phyloP scores from a whole-genome alignment of 2,113 vertebrate genomes.

The Nycticorax nycticorax region DNA sequence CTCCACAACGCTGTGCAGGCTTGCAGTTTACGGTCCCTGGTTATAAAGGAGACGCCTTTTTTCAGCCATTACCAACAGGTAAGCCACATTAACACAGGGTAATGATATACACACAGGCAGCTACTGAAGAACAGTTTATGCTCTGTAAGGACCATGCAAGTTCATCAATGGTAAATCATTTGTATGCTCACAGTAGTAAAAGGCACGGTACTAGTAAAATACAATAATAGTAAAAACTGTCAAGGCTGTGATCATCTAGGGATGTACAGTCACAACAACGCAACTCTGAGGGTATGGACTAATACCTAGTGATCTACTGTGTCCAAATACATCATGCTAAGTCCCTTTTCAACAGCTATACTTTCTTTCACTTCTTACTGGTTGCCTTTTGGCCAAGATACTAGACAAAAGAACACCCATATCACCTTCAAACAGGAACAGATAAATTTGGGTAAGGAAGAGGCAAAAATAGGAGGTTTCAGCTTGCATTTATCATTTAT shows the following conservation, averaged over 20 bases:
- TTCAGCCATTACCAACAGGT: neutral
- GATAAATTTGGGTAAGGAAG: neutral
- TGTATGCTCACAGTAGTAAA: neutral
- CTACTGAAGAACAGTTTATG: neutral
- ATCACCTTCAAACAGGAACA: neutral
- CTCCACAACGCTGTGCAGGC: neutral
- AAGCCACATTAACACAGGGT: neutral
- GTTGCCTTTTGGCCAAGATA: neutral
- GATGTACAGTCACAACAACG: neutral
- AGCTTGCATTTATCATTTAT: neutral
- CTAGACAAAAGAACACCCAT: neutral
- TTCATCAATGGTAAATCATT: neutral
- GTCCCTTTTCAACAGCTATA: neutral
- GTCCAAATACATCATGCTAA: neutral
- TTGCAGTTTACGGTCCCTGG: neutral
- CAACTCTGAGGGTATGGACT: neutral
- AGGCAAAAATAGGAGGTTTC: neutral
- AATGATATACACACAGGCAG: neutral
- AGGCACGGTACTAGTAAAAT: neutral
- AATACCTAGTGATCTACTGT: neutral
- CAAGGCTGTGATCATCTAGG: neutral
- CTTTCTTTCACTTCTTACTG: neutral
- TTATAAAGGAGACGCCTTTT: neutral
- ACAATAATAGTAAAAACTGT: neutral
- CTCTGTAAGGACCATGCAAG: neutral